These are phyloP conservation scores for Drosophila putrida DNA, from an alignment of 2,888 invertebrate genomes.

Conservation along the genomic window DNA sequence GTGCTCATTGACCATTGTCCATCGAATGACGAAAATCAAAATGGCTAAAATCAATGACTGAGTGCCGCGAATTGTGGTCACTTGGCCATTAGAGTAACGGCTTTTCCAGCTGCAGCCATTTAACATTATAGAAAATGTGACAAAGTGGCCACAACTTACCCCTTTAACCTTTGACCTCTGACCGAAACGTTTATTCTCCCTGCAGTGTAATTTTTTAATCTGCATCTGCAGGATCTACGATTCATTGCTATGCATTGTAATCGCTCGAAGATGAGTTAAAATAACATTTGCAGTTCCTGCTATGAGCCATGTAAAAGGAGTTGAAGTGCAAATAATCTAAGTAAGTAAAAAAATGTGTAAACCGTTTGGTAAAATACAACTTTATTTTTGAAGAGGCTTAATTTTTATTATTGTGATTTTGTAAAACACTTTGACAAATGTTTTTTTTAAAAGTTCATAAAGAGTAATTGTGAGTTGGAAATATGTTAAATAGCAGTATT, in stretches of 20 bases:
- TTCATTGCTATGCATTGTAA: not conserved
- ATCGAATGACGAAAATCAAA: constrained; percentile 39
- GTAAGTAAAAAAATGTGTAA: no score
- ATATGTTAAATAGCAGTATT: no score
- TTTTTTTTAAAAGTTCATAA: no score
- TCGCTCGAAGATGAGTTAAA: not conserved
- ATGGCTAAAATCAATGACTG: constrained; percentile 64
- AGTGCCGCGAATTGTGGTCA: constrained; percentile 58
- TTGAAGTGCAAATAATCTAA: no score
- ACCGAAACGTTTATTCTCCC: constrained; percentile 16
- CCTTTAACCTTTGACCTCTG: constrained; percentile 14
- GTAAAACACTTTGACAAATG: no score
- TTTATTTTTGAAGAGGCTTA: not conserved
- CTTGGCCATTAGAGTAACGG: constrained; percentile 50
- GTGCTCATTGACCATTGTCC: constrained; percentile 4
- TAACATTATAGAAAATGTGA: constrained; percentile 40
- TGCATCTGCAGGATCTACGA: not conserved
- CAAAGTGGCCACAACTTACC: constrained; percentile 46
- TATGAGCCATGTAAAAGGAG: no score
- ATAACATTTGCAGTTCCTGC: not conserved
- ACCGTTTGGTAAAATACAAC: no score
- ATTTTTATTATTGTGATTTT: no score
- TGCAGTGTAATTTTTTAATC: not conserved
- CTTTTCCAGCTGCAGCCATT: constrained; percentile 37
- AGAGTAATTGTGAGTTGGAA: no score